Evolutionary conservation across 2,113 vertebrate genomes (phyloP), one percentile per base, ranked within the genome.

Genomic region (Ailurus styani): DNA sequence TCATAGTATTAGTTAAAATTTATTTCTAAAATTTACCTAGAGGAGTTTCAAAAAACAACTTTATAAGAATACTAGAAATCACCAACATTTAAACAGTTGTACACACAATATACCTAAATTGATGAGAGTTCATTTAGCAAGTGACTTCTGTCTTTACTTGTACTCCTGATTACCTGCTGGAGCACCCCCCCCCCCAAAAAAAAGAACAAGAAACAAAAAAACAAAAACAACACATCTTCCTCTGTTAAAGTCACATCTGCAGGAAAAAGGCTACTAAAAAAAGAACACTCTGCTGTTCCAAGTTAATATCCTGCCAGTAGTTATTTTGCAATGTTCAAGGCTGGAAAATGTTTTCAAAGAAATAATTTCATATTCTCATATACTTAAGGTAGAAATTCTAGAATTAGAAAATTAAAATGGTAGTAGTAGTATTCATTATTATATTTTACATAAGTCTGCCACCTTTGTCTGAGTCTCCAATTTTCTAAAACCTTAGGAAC

Each of bases 231-330:
- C 9, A 47, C 13, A 87, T 68, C 95, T 86, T 97, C n/a, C 91
- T 95, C 77, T 93, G 54, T 93, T 95, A 82, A 81, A 95, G 68
- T 88, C 95, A 96, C 97, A 98, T 55, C 95, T 84, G 90, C n/a
- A 97, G 84, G 90, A 92, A 96, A 96, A 97, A 92, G 85, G 52
- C 64, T 97, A 87, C 90, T 98, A 97, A 98, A 98, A 98, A 97
- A 98, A 87, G 62, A 97, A 95, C 78, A 72, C 68, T 50, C 66
- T 83, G 75, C 87, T 97, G 87, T 81, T 95, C 82, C 96, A 98
- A 98, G 95, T 79, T 66, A 93, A 95, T 87, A 50, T 95, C 95
- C 96, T 98, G 96, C 91, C 93, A 85, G 60, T 87, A 87, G 77
- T 82, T 90, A 91, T 96, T 91, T 96, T 96, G 95, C 84, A 98